Base-by-base conservation (phyloP, 2,888 invertebrate species). In the Epinotia bilunana region DNA sequence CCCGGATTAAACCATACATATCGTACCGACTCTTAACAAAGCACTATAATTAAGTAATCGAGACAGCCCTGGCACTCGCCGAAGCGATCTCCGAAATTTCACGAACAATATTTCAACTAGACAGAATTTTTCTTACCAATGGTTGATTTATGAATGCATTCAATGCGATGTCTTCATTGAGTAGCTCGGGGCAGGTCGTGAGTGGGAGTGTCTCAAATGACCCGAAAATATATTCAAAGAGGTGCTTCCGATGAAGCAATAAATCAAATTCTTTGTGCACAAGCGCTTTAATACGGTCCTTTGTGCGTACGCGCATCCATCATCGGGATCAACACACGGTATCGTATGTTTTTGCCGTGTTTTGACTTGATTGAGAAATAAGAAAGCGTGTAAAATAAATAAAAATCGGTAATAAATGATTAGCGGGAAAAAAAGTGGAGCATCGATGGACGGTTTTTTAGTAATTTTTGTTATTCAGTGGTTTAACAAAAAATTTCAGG, bases 261-360 rank as follows among this genome's bases (percentile, higher is more conserved):
- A 92, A 92, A 93, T 93, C 92, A 93, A 88, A 89, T 86, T 87
- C 87, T 87, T 90, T 91, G 88, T 90, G 84, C 83, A 83, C 83
- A 85, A 84, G 83, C 82, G 83, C 84, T 85, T 87, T 88, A 87
- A 88, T 89, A 85, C 83, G 80, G 82, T 86, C 88, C 84, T 88
- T 90, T 88, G 87, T 87, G 81, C 84, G 82, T 77, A 76, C 72
- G 78, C 79, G 81, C 86, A 89, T 91, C 89, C 87, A 90, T 91
- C 88, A 88, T 86, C 78, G 78, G 79, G 84, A 86, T 88, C 80
- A 84, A 84, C 84, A 87, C 71, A 73, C 70, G 33, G 61, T 67
- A 71, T 67, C 67, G 63, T 39, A 67, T 64, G 61, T 72, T 75
- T 72, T 75, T 72, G 71, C 71, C 71, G 43, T 60, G 65, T 62